Base-by-base conservation (phyloP, 2,797 vertebrate genomes). In the Rhinogobio ventralis region DNA sequence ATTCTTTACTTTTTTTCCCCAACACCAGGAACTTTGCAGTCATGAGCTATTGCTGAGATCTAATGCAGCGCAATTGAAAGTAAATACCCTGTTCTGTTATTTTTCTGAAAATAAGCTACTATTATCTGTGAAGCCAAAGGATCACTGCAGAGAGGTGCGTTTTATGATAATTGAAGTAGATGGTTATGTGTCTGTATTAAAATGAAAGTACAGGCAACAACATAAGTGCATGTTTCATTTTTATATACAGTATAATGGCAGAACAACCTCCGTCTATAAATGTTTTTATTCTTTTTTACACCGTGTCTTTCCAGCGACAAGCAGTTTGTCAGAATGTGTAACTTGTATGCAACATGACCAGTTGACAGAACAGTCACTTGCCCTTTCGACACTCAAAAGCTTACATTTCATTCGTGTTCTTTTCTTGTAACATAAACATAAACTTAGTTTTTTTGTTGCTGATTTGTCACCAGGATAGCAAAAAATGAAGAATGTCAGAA, bases 81-180 rank as follows among this genome's bases (percentile, higher is more conserved):
- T 81, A 77, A 87, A 88, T 83, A 71, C 45, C 46, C 62, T 17
- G 62, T 55, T 68, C 46, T 71, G 49, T 80, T 67, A 69, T 67
- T 69, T 85, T 83, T 81, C 36, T 81, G 71, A 64, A 85, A 71
- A 62, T 74, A 77, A 84, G 75, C 78, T 82, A 71, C 49, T 53
- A 81, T 85, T 89, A 87, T 87, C 69, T 66, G 33, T 67, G 28
- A 82, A 76, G 83, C 46, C 76, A 86, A 81, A 83, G 74, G 80
- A 74, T 85, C 57, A 82, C 51, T 42, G 45, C 76, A 64, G 62
- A 85, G 77, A 79, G 80, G 64, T 79, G 78, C 30, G 20, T 51
- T 84, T 79, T 68, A 33, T 69, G 60, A 88, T 86, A 84, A 84
- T 76, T 79, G 36, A 45, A 83, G 73, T 75, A 69, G 42, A 84